Evolutionary conservation across 2,113 vertebrate species (phyloP), one percentile per base, ranked within the genome.

Genomic region (Gnathonemus longibarbis): DNA sequence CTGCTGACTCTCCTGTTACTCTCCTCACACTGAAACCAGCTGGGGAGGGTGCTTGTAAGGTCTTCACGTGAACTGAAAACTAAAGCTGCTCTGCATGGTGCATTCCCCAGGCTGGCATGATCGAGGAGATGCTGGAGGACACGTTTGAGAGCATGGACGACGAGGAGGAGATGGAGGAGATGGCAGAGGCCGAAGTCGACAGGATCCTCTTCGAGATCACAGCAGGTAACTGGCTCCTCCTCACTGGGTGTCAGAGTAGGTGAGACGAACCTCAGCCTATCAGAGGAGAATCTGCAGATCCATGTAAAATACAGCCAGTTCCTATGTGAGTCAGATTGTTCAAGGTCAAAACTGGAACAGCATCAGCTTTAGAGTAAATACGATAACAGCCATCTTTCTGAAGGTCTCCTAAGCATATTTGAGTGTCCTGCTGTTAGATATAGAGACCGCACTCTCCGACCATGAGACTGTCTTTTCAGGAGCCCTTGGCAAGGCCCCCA

Each of bases 51-150:
- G 9, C 24, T 66, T 39, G 70, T 39, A 15, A 39, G 31, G 39
- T 45, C 39, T 19, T n/a, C 3, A 46, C 46, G 6, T 24, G 17
- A 84, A 6, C 10, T 10, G 83, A 45, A n/a, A 10, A 5, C 9
- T n/a, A 87, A 35, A 39, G 15, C 24, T 50, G 49, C n/a, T 87
- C 49, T 87, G 85, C 39, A 1, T 45, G 48, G 6, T 87, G 46
- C 70, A 13, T 27, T 62, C 31, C 89, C 87, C 91, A 99, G 98
- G 98, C 98, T 90, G 98, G 98, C 7, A 99, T 99, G 89, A 99
- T 99, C 94, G 98, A 99, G 92, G 98, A 99, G 88, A 99, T 99
- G 98, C 89, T 99, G 90, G 98, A 99, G 91, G 98, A 99, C 90
- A 98, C 98, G 0, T 97, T 99, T 93, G 98, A 99, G 93, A 95